Percentiles rank a stretch among this genome's conserved stretches.
phyloP scores from a whole-genome alignment of 2,888 invertebrate genomes.

The Keiferia lycopersicella region DNA sequence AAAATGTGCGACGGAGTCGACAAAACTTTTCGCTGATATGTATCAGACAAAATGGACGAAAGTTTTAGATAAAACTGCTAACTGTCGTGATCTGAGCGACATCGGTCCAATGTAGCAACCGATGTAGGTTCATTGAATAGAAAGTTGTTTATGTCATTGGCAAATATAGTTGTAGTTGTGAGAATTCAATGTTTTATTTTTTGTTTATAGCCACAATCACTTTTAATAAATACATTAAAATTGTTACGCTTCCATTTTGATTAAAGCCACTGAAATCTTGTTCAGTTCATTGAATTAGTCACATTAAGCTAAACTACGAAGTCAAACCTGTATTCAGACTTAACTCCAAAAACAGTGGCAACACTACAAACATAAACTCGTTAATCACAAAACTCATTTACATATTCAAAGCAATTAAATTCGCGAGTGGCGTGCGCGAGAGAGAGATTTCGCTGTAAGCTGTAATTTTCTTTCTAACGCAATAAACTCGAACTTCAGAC shows the following conservation, averaged over 20 bases:
- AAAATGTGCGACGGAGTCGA: no score
- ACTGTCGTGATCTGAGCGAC: no score
- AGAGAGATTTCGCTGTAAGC: conserved; percentile 32
- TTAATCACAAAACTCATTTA: conserved; percentile 61
- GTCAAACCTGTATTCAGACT: conserved; percentile 49
- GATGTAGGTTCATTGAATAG: no score
- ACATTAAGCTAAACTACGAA: conserved; percentile 46
- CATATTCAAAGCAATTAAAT: conserved; percentile 59
- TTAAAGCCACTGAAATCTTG: conserved; percentile 23
- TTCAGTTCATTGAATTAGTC: conserved; percentile 37
- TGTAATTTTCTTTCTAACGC: conserved; percentile 52
- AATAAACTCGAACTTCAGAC: conserved; percentile 42
- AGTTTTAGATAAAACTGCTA: no score
- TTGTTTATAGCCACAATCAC: no score
- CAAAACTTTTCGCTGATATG: no score
- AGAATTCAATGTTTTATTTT: no score
- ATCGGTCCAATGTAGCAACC: no score
- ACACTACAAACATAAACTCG: conserved; percentile 48
- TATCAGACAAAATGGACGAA: no score
- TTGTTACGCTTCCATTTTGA: neutral
- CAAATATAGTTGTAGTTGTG: no score
- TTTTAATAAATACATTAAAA: no score
- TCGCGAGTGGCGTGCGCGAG: conserved; percentile 41
- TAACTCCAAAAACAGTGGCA: conserved; percentile 42
- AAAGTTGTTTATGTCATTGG: no score